phyloP scores from a whole-genome alignment of 2,113 vertebrate genomes.

The Neomonachus schauinslandi region DNA sequence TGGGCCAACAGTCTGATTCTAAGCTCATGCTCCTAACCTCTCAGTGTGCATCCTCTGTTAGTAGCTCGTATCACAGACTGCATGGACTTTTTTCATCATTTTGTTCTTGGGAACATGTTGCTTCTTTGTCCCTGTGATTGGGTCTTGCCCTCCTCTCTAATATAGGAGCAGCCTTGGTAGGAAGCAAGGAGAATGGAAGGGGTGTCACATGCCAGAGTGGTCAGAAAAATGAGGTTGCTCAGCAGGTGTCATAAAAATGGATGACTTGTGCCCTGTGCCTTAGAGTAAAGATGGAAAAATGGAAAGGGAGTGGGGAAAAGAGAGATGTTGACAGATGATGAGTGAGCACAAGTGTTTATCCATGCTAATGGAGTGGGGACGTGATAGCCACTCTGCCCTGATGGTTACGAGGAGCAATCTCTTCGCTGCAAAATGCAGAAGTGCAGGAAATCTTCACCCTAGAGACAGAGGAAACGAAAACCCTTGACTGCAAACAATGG shows the following conservation, averaged over 20 bases:
- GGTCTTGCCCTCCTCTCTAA: neutral
- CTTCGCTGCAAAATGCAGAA: neutral
- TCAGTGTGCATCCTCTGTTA: rapidly evolving
- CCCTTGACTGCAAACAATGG: neutral
- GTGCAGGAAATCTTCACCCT: neutral
- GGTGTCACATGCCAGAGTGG: conserved; percentile 59
- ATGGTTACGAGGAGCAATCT: neutral
- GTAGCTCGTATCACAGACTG: neutral
- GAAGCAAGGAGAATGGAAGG: neutral
- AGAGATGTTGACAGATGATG: neutral
- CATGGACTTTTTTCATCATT: neutral
- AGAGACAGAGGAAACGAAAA: neutral
- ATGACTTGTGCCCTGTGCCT: conserved; percentile 59
- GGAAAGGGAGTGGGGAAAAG: conserved; percentile 10
- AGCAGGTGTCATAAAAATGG: conserved; percentile 31
- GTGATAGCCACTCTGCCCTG: neutral
- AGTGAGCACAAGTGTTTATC: conserved; percentile 9
- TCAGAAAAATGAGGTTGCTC: conserved; percentile 58
- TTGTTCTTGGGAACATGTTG: neutral
- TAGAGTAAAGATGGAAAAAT: conserved; percentile 57
- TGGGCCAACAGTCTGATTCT: neutral
- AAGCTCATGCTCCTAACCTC: neutral
- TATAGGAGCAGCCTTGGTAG: neutral
- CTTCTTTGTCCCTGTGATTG: neutral
- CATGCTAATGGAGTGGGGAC: neutral